Evolutionary conservation across 2,797 vertebrate genomes (phyloP).

Genomic region (Margarornis squamiger): DNA sequence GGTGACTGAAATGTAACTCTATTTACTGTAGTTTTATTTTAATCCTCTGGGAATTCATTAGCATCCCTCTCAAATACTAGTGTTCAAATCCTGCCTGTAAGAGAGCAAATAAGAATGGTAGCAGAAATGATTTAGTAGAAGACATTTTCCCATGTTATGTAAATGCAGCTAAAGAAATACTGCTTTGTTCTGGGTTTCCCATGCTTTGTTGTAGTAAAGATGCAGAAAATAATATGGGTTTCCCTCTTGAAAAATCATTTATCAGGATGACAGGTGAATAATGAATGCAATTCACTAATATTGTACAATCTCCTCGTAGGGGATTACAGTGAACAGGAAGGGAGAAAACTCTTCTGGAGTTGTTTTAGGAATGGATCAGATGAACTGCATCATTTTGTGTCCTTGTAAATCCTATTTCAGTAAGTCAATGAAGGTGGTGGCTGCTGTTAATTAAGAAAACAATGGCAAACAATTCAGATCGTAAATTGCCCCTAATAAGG

Average conservation of each 20-base stretch:
- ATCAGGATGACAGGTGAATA: neutral
- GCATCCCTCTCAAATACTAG: neutral
- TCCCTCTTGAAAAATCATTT: neutral
- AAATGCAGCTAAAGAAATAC: neutral
- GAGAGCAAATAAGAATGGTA: neutral
- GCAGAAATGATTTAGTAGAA: neutral
- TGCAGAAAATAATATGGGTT: neutral
- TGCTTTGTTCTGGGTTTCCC: neutral
- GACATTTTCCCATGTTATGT: neutral
- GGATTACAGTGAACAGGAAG: neutral
- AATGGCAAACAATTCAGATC: neutral
- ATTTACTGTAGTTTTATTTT: neutral
- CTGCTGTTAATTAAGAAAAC: neutral
- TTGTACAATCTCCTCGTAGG: neutral
- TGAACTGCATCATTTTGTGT: neutral
- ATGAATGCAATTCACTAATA: neutral
- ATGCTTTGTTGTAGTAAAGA: neutral
- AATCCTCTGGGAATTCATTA: conserved; percentile 38
- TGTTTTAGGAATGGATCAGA: neutral
- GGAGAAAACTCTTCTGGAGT: neutral
- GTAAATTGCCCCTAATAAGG: neutral
- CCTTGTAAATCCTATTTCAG: neutral
- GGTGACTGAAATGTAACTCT: conserved; percentile 9
- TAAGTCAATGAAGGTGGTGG: neutral
- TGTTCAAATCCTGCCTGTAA: neutral